A percentile compares a stretch with the other conserved stretches of the same genome.
These are phyloP conservation scores for Tympanuchus pallidicinctus DNA, from an alignment of 2,113 vertebrate genomes.

Conservation along the genomic window DNA sequence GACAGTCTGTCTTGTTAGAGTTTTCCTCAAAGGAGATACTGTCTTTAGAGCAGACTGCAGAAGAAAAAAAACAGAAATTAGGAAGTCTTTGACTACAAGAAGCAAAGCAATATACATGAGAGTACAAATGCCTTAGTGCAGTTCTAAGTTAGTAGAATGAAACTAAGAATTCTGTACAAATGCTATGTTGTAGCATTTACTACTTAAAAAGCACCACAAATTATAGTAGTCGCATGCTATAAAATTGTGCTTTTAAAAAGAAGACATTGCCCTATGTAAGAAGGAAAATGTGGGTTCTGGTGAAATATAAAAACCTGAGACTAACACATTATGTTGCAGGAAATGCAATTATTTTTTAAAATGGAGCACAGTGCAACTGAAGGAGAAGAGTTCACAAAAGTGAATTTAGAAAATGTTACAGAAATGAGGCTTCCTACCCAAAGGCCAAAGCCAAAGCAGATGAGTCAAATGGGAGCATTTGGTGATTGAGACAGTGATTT, in stretches of 20 bases:
- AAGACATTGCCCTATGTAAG: neutral
- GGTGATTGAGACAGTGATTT: constrained; percentile 50
- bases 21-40: neutral
- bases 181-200: neutral
- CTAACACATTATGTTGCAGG: constrained; percentile 19
- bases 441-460: constrained; percentile 38
- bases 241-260: neutral
- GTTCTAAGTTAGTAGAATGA: neutral
- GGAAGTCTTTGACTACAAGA: neutral
- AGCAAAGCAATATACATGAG: neutral
- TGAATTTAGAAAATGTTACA: constrained; percentile 63
- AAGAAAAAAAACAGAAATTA: neutral
- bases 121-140: neutral
- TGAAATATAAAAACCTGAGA: constrained; percentile 22
- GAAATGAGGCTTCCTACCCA: constrained; percentile 38
- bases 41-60: neutral
- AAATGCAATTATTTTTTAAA: constrained; percentile 50
- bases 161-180: constrained; percentile 1
- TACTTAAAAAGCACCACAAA: neutral
- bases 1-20: neutral
- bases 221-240: neutral
- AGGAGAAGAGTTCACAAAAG: constrained; percentile 38
- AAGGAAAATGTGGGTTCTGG: neutral
- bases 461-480: constrained; percentile 37
- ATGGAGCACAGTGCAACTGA: constrained; percentile 12